phyloP scores from a whole-genome alignment of 2,797 vertebrate genomes.

The Melopsittacus undulatus region DNA sequence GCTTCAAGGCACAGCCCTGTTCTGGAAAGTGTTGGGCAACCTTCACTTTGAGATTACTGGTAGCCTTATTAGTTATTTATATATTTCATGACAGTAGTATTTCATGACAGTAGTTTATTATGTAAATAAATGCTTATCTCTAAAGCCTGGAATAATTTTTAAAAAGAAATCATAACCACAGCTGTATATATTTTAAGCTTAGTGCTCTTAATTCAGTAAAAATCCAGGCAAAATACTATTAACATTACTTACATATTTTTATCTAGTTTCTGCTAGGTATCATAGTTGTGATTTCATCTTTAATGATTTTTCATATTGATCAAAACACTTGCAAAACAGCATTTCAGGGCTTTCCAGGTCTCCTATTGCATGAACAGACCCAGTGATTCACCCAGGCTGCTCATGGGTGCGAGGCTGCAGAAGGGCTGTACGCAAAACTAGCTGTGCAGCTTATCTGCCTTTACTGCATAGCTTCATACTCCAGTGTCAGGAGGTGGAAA shows the following conservation, averaged over 20 bases:
- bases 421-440: neutral
- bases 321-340: neutral
- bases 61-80: neutral
- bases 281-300: neutral
- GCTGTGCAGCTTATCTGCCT: neutral
- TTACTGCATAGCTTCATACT: neutral
- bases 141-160: neutral
- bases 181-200: neutral
- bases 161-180: neutral
- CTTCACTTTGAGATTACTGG: neutral
- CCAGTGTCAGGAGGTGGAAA: neutral
- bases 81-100: neutral
- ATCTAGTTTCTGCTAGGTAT: neutral
- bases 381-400: neutral
- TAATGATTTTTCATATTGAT: neutral
- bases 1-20: neutral
- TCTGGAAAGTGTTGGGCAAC: neutral
- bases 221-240: neutral
- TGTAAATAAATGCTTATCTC: conserved; percentile 16
- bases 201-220: neutral
- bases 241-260: neutral
- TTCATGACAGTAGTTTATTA: neutral
- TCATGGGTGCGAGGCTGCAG: neutral
- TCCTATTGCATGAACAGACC: neutral
- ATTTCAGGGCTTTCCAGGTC: neutral